Conservation (phyloP, 2,888 invertebrate genomes). For the Stegophylla sp. region DNA sequence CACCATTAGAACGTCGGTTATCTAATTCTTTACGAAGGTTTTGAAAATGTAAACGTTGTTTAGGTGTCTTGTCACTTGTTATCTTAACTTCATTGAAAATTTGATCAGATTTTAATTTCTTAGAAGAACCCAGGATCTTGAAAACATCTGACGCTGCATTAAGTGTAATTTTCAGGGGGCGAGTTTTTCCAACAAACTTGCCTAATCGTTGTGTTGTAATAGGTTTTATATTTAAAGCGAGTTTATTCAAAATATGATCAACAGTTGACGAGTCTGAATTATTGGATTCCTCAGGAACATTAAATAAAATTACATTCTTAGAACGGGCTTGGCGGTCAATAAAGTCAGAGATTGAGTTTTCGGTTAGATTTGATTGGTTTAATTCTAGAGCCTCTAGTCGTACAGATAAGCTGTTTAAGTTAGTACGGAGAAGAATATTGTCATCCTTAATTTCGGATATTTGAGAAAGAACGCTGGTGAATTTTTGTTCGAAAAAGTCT, state of each 20-base stretch:
- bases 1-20: background rate
- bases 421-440: too few relatives aligned
- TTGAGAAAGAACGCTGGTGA: background rate
- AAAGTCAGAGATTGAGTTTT: background rate
- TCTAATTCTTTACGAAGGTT: background rate
- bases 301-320: background rate
- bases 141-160: background rate
- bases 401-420: background rate
- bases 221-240: background rate
- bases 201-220: background rate
- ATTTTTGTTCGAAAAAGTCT: too few relatives aligned
- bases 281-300: too few relatives aligned
- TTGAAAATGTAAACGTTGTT: background rate
- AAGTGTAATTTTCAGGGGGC: constrained; percentile 6
- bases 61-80: background rate
- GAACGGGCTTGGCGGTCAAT: too few relatives aligned
- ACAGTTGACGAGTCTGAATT: background rate
- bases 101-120: background rate
- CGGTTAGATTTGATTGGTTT: background rate
- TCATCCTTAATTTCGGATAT: background rate
- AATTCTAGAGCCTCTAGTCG: background rate
- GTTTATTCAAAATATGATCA: constrained; percentile 7
- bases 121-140: background rate
- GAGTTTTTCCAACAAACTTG: background rate
- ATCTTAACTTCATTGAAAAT: background rate